A percentile compares a stretch with the other conserved stretches of the same genome.
These are phyloP conservation scores for Cyrtorhinus lividipennis DNA, from an alignment of 1,140 invertebrate species.

Conservation along the genomic window DNA sequence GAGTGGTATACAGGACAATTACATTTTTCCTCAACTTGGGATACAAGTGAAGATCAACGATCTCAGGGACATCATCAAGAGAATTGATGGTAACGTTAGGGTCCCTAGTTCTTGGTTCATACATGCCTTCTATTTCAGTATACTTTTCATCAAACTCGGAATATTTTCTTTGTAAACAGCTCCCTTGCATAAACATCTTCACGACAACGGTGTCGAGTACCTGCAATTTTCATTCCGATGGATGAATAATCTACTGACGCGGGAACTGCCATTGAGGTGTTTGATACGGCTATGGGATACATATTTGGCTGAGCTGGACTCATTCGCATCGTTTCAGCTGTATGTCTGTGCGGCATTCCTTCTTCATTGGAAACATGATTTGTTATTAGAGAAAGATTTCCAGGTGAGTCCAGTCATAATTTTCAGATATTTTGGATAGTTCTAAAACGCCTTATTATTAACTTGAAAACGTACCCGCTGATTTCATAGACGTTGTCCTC, in stretches of 20 bases:
- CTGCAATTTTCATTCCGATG: constrained; percentile 99
- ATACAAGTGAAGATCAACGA: constrained; percentile 86
- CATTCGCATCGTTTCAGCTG: constrained; percentile 92
- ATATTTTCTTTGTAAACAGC: neutral
- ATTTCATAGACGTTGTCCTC: no score
- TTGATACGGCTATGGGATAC: constrained; percentile 99
- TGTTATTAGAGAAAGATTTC: constrained; percentile 88
- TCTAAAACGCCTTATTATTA: constrained; percentile 11
- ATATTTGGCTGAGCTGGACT: constrained; percentile 92
- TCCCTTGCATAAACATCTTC: constrained; percentile 74
- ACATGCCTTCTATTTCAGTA: neutral
- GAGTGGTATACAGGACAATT: constrained; percentile 99
- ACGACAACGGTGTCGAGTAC: constrained; percentile 90
- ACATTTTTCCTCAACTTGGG: constrained; percentile 98
- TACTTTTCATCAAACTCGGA: no score
- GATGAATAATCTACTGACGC: constrained; percentile 98
- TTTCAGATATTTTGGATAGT: neutral
- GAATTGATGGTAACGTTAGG: constrained; percentile 73
- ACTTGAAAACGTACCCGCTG: no score
- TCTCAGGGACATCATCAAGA: constrained; percentile 86
- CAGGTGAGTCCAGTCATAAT: constrained; percentile 56
- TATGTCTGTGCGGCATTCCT: constrained; percentile 99
- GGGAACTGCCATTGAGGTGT: constrained; percentile 91
- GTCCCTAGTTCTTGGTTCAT: neutral
- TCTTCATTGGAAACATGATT: constrained; percentile 80